phyloP scores from a whole-genome alignment of 2,113 vertebrate genomes.

The Mugil cephalus region DNA sequence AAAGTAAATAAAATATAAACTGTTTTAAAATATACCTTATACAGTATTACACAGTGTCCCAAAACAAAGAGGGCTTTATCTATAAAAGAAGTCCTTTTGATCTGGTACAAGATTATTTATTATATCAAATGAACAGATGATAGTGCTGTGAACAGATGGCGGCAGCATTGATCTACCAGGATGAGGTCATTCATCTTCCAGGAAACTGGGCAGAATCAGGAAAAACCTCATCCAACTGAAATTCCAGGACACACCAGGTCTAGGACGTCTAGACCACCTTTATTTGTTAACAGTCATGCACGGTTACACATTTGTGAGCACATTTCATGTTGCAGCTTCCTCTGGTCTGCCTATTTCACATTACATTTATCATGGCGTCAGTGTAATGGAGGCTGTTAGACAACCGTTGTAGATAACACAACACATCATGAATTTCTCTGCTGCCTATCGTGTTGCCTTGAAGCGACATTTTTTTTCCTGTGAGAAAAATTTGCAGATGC shows the following conservation, averaged over 20 bases:
- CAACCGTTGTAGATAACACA: too few relatives aligned
- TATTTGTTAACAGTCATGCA: not conserved
- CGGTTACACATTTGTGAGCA: not conserved
- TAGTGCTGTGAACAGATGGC: not conserved
- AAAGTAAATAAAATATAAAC: not conserved
- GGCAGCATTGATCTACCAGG: too few relatives aligned
- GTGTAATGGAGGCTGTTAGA: too few relatives aligned
- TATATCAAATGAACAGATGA: slow-evolving; percentile 2
- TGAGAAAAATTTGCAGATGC: too few relatives aligned
- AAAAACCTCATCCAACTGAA: slow-evolving; percentile 19
- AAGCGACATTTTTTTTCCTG: too few relatives aligned
- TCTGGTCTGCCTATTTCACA: not conserved
- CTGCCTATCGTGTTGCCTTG: too few relatives aligned
- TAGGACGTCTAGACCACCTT: not conserved
- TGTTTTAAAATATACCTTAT: not conserved
- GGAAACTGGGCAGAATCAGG: not conserved
- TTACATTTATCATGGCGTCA: not conserved
- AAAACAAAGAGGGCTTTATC: too few relatives aligned
- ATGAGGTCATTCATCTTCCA: slow-evolving; percentile 5
- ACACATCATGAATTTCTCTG: too few relatives aligned
- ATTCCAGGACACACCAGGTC: not conserved
- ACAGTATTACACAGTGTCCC: not conserved
- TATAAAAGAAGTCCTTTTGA: not conserved
- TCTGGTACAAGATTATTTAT: not conserved
- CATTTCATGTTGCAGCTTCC: not conserved